These are phyloP conservation scores for Oreochromis aureus DNA, from an alignment of 2,113 vertebrate species.

Conservation along the genomic window DNA sequence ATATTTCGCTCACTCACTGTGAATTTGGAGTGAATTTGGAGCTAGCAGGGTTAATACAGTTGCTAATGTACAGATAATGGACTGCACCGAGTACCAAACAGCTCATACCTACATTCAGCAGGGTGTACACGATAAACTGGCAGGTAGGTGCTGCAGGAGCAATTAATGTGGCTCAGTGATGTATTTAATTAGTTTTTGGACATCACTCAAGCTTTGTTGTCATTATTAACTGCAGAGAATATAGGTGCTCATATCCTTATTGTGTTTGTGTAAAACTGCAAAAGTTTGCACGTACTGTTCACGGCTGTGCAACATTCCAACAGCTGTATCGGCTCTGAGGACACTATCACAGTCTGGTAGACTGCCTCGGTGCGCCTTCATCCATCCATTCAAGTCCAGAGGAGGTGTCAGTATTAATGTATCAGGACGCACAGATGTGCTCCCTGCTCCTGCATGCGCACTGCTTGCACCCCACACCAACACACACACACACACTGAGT, in stretches of 20 bases:
- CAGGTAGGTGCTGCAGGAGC: not conserved
- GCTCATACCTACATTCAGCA: not conserved
- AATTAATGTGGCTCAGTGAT: accelerated
- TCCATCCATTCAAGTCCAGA: conserved; percentile 7
- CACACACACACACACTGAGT: not conserved
- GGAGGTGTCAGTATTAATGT: conserved; percentile 50
- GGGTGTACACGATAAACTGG: too few species aligned
- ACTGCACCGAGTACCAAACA: not conserved
- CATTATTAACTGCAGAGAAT: not conserved
- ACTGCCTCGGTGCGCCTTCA: not conserved
- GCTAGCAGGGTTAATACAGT: not conserved
- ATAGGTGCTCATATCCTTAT: not conserved
- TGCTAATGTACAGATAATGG: not conserved
- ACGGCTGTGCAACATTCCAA: not conserved
- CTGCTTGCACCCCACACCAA: not conserved
- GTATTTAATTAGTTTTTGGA: not conserved
- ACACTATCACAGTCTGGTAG: not conserved
- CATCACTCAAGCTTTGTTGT: not conserved
- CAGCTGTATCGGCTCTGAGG: not conserved
- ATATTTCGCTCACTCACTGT: not conserved
- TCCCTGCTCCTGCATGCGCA: conserved; percentile 15
- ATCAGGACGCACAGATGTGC: conserved; percentile 51
- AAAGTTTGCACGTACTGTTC: not conserved
- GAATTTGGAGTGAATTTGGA: not conserved
- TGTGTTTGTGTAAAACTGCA: not conserved